Evolutionary conservation across 2,797 vertebrate genomes (phyloP), one percentile per base, ranked within the genome.

Genomic region (Lithobates pipiens): DNA sequence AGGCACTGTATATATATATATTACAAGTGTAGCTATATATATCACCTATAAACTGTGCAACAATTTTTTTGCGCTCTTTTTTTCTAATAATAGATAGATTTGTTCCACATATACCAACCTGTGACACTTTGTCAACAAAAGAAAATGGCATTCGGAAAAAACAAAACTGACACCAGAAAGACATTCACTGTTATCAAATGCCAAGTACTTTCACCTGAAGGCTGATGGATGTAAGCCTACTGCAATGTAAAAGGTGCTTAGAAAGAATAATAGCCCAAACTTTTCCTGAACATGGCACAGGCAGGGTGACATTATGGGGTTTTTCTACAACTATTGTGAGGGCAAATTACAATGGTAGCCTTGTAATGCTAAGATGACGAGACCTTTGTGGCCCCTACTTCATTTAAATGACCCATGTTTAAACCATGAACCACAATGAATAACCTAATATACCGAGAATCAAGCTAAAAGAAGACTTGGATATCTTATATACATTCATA

Each of bases 201-300:
- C 76, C 54, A n/a, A n/a, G 80, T 34, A 70, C 44, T 21, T 27
- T 81, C 46, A 23, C 83, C 57, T 42, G 15, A 75, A 84, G 70
- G 71, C 57, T 70, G 39, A 54, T 5, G 13, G 50, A 54, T 54
- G 50, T 54, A 54, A 18, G 50, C 3, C 13, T 54, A 16, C 57
- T 32, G 72, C 34, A 81, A 46, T 39, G 65, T 65, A 80, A 50
- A 76, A 80, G 71, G 32, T 80, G 46, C 71, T 80, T 80, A 76
- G 73, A 44, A 80, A 85, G 84, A 36, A 32, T 80, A 85, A 85
- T 76, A 77, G 57, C 61, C 72, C 75, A 69, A 76, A 81, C 25
- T 57, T 70, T 81, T 85, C 21, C 65, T 36, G 73, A 80, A 27
- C 72, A 44, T 76, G 72, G 61, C 29, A 76, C 44, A 74, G 75